Percentiles rank a stretch among this genome's conserved stretches.
Conservation (phyloP, 1,140 invertebrate genomes). For the Teleopsis dalmanni region DNA sequence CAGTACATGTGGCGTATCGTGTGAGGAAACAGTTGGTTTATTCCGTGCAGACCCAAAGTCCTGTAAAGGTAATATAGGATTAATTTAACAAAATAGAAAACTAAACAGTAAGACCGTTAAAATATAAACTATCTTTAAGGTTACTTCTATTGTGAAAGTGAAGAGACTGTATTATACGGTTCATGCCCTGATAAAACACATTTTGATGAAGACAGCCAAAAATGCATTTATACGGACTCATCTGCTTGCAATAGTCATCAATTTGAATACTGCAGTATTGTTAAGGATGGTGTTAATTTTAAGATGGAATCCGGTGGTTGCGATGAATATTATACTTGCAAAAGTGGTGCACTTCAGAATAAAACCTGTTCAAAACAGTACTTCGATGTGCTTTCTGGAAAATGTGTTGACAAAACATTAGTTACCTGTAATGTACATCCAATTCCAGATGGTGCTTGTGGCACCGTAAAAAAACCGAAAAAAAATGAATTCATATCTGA, state of each 20-base stretch:
- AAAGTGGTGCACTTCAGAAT: neutral
- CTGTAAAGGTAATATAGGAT: slow-evolving; percentile 26
- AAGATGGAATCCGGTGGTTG: slow-evolving; percentile 24
- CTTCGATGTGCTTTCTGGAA: slow-evolving; percentile 14
- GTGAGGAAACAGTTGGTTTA: slow-evolving; percentile 3
- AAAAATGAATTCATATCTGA: slow-evolving; percentile 26
- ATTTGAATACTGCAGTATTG: slow-evolving; percentile 26
- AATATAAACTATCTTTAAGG: no score
- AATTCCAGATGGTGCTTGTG: slow-evolving; percentile 21
- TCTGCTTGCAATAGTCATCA: slow-evolving; percentile 12
- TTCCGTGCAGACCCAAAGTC: slow-evolving; percentile 29
- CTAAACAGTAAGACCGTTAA: no score
- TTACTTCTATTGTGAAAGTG: slow-evolving; percentile 20
- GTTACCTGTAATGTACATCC: slow-evolving; percentile 24
- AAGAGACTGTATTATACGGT: slow-evolving; percentile 1
- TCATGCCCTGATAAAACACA: slow-evolving; percentile 13
- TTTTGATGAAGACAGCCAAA: slow-evolving; percentile 14
- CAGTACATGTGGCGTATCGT: slow-evolving; percentile 14
- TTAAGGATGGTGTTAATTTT: slow-evolving; percentile 2
- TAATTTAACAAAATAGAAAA: no score
- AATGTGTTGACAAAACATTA: slow-evolving; percentile 17
- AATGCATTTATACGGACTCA: slow-evolving; percentile 18
- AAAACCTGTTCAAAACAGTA: slow-evolving; percentile 19
- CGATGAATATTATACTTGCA: slow-evolving; percentile 20
- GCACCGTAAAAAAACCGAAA: slow-evolving; percentile 24